Evolutionary conservation across 1,140 invertebrate genomes (phyloP).

Genomic region (Leptinotarsa texana): DNA sequence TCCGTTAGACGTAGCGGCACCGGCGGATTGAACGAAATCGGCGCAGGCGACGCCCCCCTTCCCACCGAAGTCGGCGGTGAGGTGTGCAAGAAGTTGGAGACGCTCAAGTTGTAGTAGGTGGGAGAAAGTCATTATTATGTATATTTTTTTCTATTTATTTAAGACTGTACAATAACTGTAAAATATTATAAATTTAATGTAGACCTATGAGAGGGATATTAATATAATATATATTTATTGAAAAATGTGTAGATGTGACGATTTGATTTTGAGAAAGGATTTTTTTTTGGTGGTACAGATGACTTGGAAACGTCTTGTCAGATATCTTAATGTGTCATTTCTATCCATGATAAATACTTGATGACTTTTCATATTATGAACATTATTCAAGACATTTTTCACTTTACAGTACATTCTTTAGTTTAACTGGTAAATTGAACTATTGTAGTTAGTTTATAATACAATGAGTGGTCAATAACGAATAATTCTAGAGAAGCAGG

Average conservation of each 20-base stretch:
- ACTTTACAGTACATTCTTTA: no score
- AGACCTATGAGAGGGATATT: constrained; percentile 22
- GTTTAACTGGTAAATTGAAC: no score
- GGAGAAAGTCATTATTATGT: neutral
- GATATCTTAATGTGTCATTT: neutral
- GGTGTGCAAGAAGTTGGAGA: constrained; percentile 26
- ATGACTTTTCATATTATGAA: neutral
- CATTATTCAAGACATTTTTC: no score
- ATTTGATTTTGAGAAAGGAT: neutral
- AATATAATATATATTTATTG: constrained; percentile 30
- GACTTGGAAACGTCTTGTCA: neutral
- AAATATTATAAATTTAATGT: constrained; percentile 28
- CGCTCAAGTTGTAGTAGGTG: constrained; percentile 27
- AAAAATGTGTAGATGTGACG: constrained; percentile 11
- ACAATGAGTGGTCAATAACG: no score
- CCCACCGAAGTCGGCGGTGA: constrained; percentile 38
- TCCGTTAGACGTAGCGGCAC: constrained; percentile 20
- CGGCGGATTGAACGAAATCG: constrained; percentile 45
- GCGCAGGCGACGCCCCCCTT: constrained; percentile 50
- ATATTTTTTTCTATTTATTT: constrained; percentile 27
- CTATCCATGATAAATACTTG: neutral
- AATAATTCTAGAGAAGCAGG: no score
- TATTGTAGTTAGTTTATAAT: no score
- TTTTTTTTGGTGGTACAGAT: neutral
- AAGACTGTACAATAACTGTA: constrained; percentile 30